Base-by-base conservation (phyloP, 2,888 invertebrate species). In the Eupithecia pulchellata region DNA sequence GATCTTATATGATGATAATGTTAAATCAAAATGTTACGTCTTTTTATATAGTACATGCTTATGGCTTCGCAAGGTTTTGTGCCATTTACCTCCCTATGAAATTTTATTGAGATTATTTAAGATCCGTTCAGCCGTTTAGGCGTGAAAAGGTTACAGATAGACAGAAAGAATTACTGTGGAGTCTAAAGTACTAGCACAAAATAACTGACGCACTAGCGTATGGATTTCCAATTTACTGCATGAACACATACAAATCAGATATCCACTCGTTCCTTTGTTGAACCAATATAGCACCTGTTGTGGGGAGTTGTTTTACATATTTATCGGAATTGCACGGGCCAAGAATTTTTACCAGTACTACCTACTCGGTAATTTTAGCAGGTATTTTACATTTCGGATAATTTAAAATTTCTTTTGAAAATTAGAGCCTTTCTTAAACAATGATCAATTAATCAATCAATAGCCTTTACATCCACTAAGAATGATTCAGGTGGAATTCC, bases 201-300 rank as follows among this genome's bases (percentile, higher is more conserved):
- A n/a, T n/a, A n/a, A n/a, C n/a, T n/a, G n/a, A n/a, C n/a, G n/a
- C n/a, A n/a, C n/a, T n/a, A n/a, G n/a, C n/a, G n/a, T 36, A 36
- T 36, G 36, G 36, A 34, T 34, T 34, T 34, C 34, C n/a, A 9
- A 47, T 20, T 20, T 47, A 47, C 47, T 47, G 20, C 9, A 47
- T 5, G 47, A 47, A 47, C 20, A 47, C 47, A 47, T 20, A 11
- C 11, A 47, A 47, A 57, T 29, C 57, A 1, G 8, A 27, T 27
- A 57, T 57, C 17, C 55, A 57, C 27, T 25, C 55, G 17, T 25
- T 20, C 47, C 47, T 47, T 27, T 13, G 55, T 27, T 13, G 55
- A 29, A 57, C 57, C 29, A 29, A 57, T 57, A 17, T 29, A 29
- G 29, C 57, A 57, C 57, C 29, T 57, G 57, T 17, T 57, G 29